Evolutionary conservation across 2,113 vertebrate species (phyloP), one percentile per base, ranked within the genome.

Genomic region (Phocoena phocoena): DNA sequence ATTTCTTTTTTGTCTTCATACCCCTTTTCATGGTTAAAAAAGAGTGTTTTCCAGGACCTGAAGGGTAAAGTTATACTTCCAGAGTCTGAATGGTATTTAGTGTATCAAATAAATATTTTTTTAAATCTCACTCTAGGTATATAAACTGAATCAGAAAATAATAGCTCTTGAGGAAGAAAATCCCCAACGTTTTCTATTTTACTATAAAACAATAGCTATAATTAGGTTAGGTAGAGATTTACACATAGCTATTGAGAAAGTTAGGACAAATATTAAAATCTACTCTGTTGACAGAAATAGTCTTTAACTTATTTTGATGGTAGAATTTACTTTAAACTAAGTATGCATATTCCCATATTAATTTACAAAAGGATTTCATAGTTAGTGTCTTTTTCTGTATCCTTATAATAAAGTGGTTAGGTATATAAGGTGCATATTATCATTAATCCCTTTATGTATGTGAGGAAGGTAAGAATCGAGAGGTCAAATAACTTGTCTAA

Each of bases 241-340:
- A 80, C 21, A 88, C 21, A 53, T 33, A 87, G 33, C 14, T 90
- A 65, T 65, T 88, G 20, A 31, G 50, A 87, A 85, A 58, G 8
- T 58, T 68, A 68, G 41, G 28, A 74, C 13, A 93, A 89, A 86
- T 86, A 87, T n/a, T 93, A 4, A 82, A 65, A 26, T 82, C 26
- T 93, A 31, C 31, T 92, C 50, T 82, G 23, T 95, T 93, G 70
- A 63, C 36, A 25, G 4, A 88, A 90, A 88, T 93, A 70, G 68
- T 3, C 21, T 87, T 62, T 87, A 65, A 67, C 6, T 94, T 65
- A 73, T 71, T 89, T 88, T 86, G 8, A 41, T 87, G 55, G 25
- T 62, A 80, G 65, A 67, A 88, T 80, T 74, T 47, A 50, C 21
- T 74, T 44, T 91, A 89, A 88, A 44, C 85, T 31, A 68, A 62